Evolutionary conservation across 2,888 invertebrate genomes (phyloP), one percentile per base, ranked within the genome.

Genomic region (Callyntrura sp.): DNA sequence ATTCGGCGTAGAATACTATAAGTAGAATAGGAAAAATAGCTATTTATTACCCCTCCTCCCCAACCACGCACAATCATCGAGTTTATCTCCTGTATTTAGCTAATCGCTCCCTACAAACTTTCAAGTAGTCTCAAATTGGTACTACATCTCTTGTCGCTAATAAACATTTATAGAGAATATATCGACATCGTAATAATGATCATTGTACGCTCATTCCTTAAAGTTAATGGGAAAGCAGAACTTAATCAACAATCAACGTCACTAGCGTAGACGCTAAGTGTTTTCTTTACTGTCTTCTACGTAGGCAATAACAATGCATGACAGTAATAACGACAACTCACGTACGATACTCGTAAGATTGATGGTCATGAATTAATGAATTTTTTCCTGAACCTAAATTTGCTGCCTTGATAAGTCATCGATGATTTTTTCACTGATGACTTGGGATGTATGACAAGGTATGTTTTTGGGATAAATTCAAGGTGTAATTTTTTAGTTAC

Each of bases 351-450:
- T n/a, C n/a, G n/a, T 23, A 65, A 14, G 48, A 68, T 68, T 68
- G 83, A 84, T 70, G 84, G 45, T 23, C 55, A 84, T 55, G 4
- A 28, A 25, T 55, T 84, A 84, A 84, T 84, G 68, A 84, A 70
- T 51, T 84, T 84, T 25, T n/a, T 43, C 68, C 51, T 76, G 14
- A 2, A 12, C 3, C 9, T 17, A 23, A 4, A 51, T 9, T 65
- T 68, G 28, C 23, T 76, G 5, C 25, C 51, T 51, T 51, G 48
- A 76, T 51, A 23, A 76, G 51, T 79, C 28, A 11, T 79, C 35
- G 8, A 55, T 6, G 12, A 28, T 57, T n/a, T 55, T 57, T 55
- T 79, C 28, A 25, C 6, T 79, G n/a, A n/a, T 57, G 28, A 76
- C 23, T 76, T 76, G 48, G 70, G 43, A 70, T 43, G 3, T 6